phyloP scores from a whole-genome alignment of 1,140 invertebrate species.

The Leptonema lineaticorne region DNA sequence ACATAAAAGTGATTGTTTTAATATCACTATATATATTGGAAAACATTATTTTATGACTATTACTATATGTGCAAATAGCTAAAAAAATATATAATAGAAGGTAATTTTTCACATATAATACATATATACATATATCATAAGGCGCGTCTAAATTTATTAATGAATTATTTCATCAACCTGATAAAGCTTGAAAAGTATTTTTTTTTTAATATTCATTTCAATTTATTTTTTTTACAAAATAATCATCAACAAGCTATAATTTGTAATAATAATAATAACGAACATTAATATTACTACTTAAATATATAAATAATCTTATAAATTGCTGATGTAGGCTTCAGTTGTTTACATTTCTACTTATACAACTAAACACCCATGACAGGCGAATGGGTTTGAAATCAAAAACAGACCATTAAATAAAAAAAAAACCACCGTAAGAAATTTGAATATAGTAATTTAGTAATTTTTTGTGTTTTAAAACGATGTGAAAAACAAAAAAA shows the following conservation, averaged over 20 bases:
- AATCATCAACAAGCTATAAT: conserved; percentile 37
- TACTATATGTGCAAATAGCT: conserved; percentile 31
- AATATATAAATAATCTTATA: conserved; percentile 17
- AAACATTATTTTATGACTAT: too few relatives aligned
- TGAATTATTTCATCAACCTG: conserved; percentile 26
- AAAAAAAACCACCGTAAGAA: not conserved
- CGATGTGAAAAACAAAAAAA: too few relatives aligned
- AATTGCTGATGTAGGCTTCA: conserved; percentile 21
- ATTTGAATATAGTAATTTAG: too few relatives aligned
- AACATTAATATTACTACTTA: conserved; percentile 3
- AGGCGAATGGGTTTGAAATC: conserved; percentile 19
- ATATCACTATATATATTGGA: too few relatives aligned
- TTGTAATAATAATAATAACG: conserved; percentile 7
- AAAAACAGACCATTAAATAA: not conserved
- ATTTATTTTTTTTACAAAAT: conserved; percentile 40
- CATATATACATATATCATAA: conserved; percentile 33
- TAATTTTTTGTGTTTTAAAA: too few relatives aligned
- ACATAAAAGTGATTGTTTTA: too few relatives aligned
- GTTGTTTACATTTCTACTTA: conserved; percentile 4
- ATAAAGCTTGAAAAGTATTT: conserved; percentile 37
- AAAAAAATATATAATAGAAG: conserved; percentile 31
- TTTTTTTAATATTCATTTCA: too few relatives aligned
- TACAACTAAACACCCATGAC: conserved; percentile 13
- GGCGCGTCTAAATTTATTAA: conserved; percentile 37
- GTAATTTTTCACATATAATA: not conserved